Percentiles rank a stretch among this genome's conserved stretches.
phyloP scores from a whole-genome alignment of 2,797 vertebrate genomes.

The Sphaeramia orbicularis region DNA sequence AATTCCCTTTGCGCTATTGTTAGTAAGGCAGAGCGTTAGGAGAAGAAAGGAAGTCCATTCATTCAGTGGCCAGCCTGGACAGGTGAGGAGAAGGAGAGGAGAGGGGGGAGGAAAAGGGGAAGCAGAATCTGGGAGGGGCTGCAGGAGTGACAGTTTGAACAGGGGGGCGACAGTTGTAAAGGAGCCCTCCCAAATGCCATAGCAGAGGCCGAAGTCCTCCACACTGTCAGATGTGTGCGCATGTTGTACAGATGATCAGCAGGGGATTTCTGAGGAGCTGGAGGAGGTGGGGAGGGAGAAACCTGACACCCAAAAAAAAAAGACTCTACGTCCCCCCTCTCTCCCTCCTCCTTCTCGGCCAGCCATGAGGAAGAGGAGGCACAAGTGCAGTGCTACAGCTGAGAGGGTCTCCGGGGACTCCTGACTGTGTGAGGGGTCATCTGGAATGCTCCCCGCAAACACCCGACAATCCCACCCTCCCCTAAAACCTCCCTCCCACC shows the following conservation, averaged over 20 bases:
- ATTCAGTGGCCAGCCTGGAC: slow-evolving; percentile 44
- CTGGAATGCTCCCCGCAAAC: slow-evolving; percentile 21
- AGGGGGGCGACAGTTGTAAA: slow-evolving; percentile 77
- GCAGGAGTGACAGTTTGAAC: slow-evolving; percentile 63
- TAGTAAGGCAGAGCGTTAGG: slow-evolving; percentile 30
- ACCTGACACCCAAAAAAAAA: slow-evolving; percentile 72
- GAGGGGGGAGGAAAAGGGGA: slow-evolving; percentile 35
- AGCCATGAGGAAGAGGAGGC: slow-evolving; percentile 63
- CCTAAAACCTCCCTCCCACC: not conserved
- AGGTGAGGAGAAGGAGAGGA: slow-evolving; percentile 46
- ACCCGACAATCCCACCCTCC: slow-evolving; percentile 22
- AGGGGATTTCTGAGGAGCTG: slow-evolving; percentile 64
- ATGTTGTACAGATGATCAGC: slow-evolving; percentile 59
- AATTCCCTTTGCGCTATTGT: slow-evolving; percentile 53
- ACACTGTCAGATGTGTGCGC: slow-evolving; percentile 56
- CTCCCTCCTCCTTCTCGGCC: slow-evolving; percentile 12
- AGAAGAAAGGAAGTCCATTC: slow-evolving; percentile 58
- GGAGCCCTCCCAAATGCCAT: slow-evolving; percentile 75
- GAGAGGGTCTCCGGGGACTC: slow-evolving; percentile 68
- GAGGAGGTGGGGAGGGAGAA: slow-evolving; percentile 30
- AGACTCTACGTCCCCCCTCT: slow-evolving; percentile 10
- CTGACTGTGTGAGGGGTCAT: slow-evolving; percentile 70
- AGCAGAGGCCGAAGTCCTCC: slow-evolving; percentile 60
- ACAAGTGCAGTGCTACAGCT: slow-evolving; percentile 77
- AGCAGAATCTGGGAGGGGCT: slow-evolving; percentile 52